phyloP scores from a whole-genome alignment of 2,113 vertebrate genomes.

The Xenopus borealis region DNA sequence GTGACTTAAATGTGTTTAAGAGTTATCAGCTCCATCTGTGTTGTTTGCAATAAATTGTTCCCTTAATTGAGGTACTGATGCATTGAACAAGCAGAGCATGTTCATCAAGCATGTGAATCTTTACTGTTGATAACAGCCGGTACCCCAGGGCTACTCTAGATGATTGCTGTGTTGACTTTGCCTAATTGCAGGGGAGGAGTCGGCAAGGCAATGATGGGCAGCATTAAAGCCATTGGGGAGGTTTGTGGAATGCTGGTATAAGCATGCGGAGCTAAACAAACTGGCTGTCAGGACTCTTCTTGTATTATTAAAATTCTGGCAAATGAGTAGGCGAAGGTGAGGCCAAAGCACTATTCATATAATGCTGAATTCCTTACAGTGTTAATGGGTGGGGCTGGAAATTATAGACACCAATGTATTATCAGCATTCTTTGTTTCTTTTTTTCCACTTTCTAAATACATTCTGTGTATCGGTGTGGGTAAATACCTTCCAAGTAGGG shows the following conservation, averaged over 20 bases:
- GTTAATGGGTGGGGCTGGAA: conserved; percentile 16
- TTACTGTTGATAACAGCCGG: conserved; percentile 71
- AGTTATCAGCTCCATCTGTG: conserved; percentile 64
- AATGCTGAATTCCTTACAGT: conserved; percentile 60
- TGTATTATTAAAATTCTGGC: conserved; percentile 65
- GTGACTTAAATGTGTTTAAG: conserved; percentile 52
- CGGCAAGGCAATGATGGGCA: conserved; percentile 60
- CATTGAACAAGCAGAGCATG: conserved; percentile 60
- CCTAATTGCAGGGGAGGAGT: conserved; percentile 98
- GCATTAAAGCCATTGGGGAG: conserved; percentile 66
- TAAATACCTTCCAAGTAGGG: too few species aligned
- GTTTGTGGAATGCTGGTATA: conserved; percentile 60
- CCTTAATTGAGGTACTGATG: conserved; percentile 63
- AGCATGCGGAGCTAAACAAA: conserved; percentile 61
- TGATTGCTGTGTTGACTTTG: conserved; percentile 88
- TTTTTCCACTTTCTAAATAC: conserved; percentile 46
- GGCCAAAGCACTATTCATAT: conserved; percentile 65
- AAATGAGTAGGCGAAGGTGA: conserved; percentile 62
- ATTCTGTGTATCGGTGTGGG: too few species aligned
- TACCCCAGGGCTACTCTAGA: conserved; percentile 73
- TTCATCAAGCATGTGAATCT: conserved; percentile 53
- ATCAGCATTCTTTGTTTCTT: conserved; percentile 73
- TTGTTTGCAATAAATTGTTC: conserved; percentile 62
- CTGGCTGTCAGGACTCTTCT: conserved; percentile 66
- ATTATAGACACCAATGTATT: conserved; percentile 40